A percentile compares a stretch with the other conserved stretches of the same genome.
Conservation (phyloP, 2,888 invertebrate species). For the Athetis lepigone region DNA sequence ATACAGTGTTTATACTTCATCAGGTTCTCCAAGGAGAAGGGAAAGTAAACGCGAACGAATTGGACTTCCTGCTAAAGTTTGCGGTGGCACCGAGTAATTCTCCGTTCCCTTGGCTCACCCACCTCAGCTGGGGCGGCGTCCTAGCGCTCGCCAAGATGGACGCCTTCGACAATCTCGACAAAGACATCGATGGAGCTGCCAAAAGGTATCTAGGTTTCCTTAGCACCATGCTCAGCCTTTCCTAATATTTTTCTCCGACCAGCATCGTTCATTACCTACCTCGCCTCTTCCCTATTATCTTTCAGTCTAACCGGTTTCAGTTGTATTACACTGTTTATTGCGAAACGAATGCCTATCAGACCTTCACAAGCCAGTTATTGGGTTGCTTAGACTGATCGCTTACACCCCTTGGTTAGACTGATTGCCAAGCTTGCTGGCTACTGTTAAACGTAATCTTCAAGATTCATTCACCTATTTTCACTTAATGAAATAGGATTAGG, state of each 20-base stretch:
- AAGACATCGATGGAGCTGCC: slow-evolving; percentile 97
- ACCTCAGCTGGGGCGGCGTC: slow-evolving; percentile 95
- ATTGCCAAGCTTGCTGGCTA: too few relatives aligned
- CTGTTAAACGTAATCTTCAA: too few relatives aligned
- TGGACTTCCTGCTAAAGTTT: slow-evolving; percentile 97
- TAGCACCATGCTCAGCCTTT: not conserved
- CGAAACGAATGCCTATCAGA: too few relatives aligned
- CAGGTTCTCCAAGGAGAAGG: slow-evolving; percentile 86
- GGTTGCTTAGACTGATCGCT: too few relatives aligned
- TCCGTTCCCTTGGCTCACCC: slow-evolving; percentile 95
- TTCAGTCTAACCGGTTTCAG: too few relatives aligned
- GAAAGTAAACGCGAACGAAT: slow-evolving; percentile 93
- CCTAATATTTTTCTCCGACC: too few relatives aligned
- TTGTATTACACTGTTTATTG: too few relatives aligned
- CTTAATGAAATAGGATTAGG: not conserved
- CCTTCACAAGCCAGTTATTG: too few relatives aligned
- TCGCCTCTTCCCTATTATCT: too few relatives aligned
- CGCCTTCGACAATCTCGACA: slow-evolving; percentile 95
- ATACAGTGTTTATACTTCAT: slow-evolving; percentile 1
- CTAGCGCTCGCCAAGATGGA: slow-evolving; percentile 94
- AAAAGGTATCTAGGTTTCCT: slow-evolving; percentile 90
- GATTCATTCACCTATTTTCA: too few relatives aligned
- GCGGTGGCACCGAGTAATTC: slow-evolving; percentile 94
- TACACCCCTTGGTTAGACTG: too few relatives aligned
- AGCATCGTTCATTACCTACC: too few relatives aligned